Conservation (phyloP, 2,113 vertebrate genomes). For the Thomomys bottae region DNA sequence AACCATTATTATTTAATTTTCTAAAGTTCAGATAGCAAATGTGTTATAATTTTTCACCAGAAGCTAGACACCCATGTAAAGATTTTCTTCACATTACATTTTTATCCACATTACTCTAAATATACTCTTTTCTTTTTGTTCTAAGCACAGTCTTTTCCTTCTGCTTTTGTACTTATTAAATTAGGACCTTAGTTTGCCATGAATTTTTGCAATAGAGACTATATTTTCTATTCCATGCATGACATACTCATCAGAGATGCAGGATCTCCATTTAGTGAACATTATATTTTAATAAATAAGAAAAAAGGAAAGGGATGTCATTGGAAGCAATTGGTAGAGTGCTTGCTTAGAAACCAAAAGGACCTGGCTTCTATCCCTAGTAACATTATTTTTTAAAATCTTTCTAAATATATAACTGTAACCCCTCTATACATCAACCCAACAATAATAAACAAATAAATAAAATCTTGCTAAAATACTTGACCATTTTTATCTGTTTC, state of each 20-base stretch:
- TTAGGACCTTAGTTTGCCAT: not conserved
- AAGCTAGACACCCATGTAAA: not conserved
- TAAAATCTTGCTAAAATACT: not conserved
- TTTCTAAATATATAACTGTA: too few relatives aligned
- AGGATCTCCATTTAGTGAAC: not conserved
- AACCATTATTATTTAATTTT: not conserved
- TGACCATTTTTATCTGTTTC: not conserved
- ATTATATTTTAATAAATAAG: not conserved
- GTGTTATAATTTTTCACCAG: not conserved
- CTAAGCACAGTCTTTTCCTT: not conserved
- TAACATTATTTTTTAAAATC: too few relatives aligned
- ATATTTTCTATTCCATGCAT: not conserved
- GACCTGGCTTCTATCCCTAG: too few relatives aligned
- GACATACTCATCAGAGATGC: not conserved
- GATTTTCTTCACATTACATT: not conserved
- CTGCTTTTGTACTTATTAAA: not conserved
- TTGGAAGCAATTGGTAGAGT: too few relatives aligned
- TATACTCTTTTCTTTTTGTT: not conserved
- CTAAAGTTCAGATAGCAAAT: not conserved
- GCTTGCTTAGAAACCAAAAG: too few relatives aligned
- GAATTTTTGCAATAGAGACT: not conserved
- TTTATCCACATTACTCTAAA: not conserved
- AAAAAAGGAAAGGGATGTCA: not conserved
- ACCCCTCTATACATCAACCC: too few relatives aligned
- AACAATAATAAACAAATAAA: too few relatives aligned